Conservation (phyloP, 2,113 vertebrate species). For the Oncorhynchus gorbuscha region DNA sequence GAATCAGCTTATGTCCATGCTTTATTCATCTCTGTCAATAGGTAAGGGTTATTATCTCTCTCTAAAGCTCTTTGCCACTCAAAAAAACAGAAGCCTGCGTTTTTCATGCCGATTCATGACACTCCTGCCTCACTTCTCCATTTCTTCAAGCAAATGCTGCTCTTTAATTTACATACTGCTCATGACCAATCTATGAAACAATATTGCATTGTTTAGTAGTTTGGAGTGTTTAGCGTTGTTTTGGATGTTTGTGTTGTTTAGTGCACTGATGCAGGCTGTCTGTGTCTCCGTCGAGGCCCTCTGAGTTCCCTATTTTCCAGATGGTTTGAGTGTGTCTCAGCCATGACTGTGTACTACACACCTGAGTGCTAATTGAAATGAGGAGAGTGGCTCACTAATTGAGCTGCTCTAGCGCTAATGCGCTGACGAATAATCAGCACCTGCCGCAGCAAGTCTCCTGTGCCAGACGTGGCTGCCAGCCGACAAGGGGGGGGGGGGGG, state of each 20-base stretch:
- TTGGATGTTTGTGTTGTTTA: not conserved
- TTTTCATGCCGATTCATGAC: too few relatives aligned
- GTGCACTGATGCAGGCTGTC: not conserved
- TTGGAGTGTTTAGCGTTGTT: not conserved
- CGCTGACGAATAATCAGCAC: not conserved
- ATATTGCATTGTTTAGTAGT: too few relatives aligned
- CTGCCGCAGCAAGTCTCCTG: not conserved
- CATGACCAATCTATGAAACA: too few relatives aligned
- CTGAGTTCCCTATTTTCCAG: not conserved
- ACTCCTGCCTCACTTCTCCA: too few relatives aligned
- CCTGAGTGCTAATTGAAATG: slow-evolving; percentile 4
- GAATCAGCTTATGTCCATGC: too few relatives aligned
- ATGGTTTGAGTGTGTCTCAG: not conserved
- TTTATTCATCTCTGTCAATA: too few relatives aligned
- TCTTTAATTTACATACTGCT: too few relatives aligned
- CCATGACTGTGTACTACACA: slow-evolving; percentile 4
- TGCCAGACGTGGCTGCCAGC: not conserved
- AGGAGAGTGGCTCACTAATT: not conserved
- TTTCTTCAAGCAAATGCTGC: too few relatives aligned
- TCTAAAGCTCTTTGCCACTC: too few relatives aligned
- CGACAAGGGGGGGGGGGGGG: not conserved
- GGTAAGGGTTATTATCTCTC: too few relatives aligned
- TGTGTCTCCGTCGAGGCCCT: not conserved
- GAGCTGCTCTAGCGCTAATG: not conserved
- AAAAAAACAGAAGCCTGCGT: too few relatives aligned